Evolutionary conservation across 1,140 invertebrate species (phyloP), one percentile per base, ranked within the genome.

Genomic region (Sitobion miscanthi): DNA sequence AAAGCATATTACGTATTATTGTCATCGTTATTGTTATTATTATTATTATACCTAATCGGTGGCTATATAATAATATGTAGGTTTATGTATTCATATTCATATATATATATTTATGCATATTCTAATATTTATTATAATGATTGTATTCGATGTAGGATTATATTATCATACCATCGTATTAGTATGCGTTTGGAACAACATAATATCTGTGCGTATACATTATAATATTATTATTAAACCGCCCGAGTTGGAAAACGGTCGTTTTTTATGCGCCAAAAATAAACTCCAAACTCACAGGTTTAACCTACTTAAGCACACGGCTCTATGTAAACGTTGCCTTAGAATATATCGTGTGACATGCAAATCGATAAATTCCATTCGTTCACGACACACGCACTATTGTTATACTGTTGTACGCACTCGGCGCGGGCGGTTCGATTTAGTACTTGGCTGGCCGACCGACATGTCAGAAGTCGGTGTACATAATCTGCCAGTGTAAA

Each of bases 311-410:
- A 90, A 62, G 11, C 17, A 45, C 25, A n/a, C 88, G 52, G 35
- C 14, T 35, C 87, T 88, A 54, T 14, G 77, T 57, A 25, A 54
- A 93, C 30, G 82, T 86, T 52, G 8, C 9, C 49, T 2, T 45
- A 49, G 42, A 47, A 45, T 30, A 38, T 54, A 49, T 47, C 62
- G 69, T 86, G 47, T 52, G 91, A 93, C 91, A 86, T 57, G 77
- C 91, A 21, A 93, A 93, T 93, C 91, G 91, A 93, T 93, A 93
- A 86, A 86, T 92, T 49, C 91, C 91, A 92, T 86, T 85, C 20
- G 49, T 52, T 85, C 77, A 86, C 45, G 77, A 93, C 82, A 57
- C 91, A 93, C 91, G 82, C 91, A 86, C 49, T 86, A 57, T 92
- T 92, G 90, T 82, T 93, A 86, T 57, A 57, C 47, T 23, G 30